Base-by-base conservation (phyloP, 1,140 invertebrate species). In the Bombus waltoni region DNA sequence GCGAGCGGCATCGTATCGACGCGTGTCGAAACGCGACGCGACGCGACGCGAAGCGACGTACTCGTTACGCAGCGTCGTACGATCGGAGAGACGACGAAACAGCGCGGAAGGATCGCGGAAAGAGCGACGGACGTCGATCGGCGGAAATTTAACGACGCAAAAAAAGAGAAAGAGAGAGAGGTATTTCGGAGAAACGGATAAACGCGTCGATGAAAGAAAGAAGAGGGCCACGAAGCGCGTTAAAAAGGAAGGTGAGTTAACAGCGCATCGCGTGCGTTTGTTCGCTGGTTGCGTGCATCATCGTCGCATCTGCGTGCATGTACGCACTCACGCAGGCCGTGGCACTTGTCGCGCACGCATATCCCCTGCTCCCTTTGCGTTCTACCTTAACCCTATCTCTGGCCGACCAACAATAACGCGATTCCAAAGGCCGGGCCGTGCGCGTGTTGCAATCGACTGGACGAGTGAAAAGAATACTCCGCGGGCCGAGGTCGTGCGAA, bases 281-380 rank as follows among this genome's bases (percentile, higher is more conserved):
- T 85, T 85, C 79, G 82, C 15, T 68, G 86, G 79, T 90, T 90
- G 89, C 89, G 89, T 90, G 89, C 75, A 59, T 68, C 66, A 59
- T 68, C 66, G 57, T 71, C 79, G 80, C 83, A 90, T 88, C 81
- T 88, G 87, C 86, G 87, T 86, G 88, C 74, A 90, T 76, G 83
- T 81, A 90, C 87, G 85, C 87, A 90, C 89, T 88, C 91, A 91
- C 88, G 87, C 91, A 80, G 65, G 42, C 53, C 57, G 53, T 38
- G 65, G 38, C 85, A 65, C 65, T 62, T 40, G 86, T 65, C 68
- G 78, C 38, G 42, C 83, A 71, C 81, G 77, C 84, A 80, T 22
- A 66, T 57, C 57, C 25, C 57, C 40, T 15, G 44, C 15, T 8
- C 22, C 71, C 32, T 15, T 40, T 40, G 28, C 38, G 6, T 18